A percentile compares a stretch with the other conserved stretches of the same genome.
phyloP scores from a whole-genome alignment of 2,113 vertebrate genomes.

The Rhinoderma darwinii region DNA sequence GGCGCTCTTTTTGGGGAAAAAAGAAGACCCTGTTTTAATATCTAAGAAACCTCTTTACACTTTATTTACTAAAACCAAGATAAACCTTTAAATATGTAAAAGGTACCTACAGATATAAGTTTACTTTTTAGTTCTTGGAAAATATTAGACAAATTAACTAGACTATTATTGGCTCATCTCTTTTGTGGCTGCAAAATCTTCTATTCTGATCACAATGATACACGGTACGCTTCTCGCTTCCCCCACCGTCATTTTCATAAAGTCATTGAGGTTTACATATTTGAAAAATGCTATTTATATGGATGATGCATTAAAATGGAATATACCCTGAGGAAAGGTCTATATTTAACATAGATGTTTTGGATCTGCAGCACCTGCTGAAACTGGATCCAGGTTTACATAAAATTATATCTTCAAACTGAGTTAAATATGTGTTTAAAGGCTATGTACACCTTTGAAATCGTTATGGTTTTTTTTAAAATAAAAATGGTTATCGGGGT shows the following conservation, averaged over 20 bases:
- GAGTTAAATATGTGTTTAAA: not conserved
- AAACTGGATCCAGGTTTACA: not conserved
- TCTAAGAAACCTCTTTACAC: not conserved
- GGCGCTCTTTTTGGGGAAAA: too few relatives aligned
- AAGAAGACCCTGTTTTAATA: not conserved
- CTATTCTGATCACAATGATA: not conserved
- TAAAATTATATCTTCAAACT: not conserved
- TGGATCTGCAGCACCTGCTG: not conserved
- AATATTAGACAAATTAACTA: not conserved
- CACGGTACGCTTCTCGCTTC: not conserved
- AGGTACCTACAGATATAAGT: not conserved
- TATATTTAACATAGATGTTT: not conserved
- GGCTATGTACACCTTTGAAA: too few relatives aligned
- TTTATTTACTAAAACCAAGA: not conserved
- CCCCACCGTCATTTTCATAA: not conserved
- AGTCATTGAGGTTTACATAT: not conserved
- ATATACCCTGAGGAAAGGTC: not conserved
- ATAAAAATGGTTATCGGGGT: too few relatives aligned
- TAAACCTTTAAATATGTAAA: not conserved
- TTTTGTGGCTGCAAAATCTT: not conserved
- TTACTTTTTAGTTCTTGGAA: not conserved
- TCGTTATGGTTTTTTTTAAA: too few relatives aligned
- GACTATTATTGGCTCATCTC: not conserved
- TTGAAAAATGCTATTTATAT: constrained; percentile 9
- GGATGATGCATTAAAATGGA: not conserved